These are phyloP conservation scores for Theocolax elegans DNA, from an alignment of 1,140 invertebrate species.

Conservation along the genomic window DNA sequence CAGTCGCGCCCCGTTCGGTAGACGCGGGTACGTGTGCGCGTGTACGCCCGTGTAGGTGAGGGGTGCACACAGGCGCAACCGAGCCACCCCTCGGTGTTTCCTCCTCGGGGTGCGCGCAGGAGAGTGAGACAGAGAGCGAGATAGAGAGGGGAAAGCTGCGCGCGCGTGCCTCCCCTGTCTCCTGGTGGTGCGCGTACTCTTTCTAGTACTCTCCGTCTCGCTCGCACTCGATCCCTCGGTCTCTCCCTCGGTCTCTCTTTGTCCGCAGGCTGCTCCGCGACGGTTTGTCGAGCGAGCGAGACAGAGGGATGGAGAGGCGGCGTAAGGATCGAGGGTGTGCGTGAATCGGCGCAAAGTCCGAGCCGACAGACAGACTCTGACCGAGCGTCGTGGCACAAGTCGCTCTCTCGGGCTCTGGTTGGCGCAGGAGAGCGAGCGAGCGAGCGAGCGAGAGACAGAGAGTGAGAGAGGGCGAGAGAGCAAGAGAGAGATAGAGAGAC, in stretches of 20 bases:
- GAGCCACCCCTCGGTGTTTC: too few relatives aligned
- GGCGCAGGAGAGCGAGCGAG: background rate
- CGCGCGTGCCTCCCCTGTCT: too few relatives aligned
- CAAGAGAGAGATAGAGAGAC: background rate
- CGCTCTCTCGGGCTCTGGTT: background rate
- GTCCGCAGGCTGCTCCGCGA: too few relatives aligned
- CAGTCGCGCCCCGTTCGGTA: background rate
- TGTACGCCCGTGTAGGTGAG: too few relatives aligned
- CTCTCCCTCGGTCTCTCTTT: too few relatives aligned
- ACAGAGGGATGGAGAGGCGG: background rate
- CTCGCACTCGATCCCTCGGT: too few relatives aligned
- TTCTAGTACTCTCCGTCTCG: too few relatives aligned
- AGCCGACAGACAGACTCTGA: constrained; percentile 27
- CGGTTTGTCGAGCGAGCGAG: constrained; percentile 18
- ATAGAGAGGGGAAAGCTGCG: constrained; percentile 19
- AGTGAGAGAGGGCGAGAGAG: background rate
- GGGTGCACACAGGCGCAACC: too few relatives aligned
- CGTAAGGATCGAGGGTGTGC: constrained; percentile 17
- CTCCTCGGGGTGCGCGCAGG: too few relatives aligned
- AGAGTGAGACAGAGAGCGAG: background rate
- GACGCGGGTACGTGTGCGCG: too few relatives aligned
- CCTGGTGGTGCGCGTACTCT: too few relatives aligned
- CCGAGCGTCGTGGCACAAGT: constrained; percentile 8
- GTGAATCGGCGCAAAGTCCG: background rate
- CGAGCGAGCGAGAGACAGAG: background rate